Conservation (phyloP, 2,888 invertebrate genomes). For the Stenchaetothrips biformis region DNA sequence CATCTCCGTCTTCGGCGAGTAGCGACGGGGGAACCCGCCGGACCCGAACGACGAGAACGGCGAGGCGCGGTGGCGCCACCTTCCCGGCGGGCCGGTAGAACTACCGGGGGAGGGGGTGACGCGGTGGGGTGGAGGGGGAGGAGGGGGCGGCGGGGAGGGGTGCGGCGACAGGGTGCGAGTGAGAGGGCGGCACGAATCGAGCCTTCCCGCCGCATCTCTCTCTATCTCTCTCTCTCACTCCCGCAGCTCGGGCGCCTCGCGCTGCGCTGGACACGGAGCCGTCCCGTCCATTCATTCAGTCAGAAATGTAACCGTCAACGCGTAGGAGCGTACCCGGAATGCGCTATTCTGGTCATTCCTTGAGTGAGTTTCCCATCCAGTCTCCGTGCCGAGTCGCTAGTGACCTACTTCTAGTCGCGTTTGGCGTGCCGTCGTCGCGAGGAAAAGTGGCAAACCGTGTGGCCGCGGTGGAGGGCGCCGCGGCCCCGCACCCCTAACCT, state of each 20-base stretch:
- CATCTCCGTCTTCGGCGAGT: too few species aligned
- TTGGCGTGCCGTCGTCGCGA: background rate
- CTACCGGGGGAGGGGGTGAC: background rate
- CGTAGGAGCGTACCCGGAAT: slow-evolving; percentile 22
- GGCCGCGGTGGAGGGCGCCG: background rate
- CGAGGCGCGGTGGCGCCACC: slow-evolving; percentile 7
- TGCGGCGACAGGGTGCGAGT: background rate
- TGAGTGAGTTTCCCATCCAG: background rate
- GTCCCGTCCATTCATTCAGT: slow-evolving; percentile 17
- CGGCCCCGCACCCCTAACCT: background rate
- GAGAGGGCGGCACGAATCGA: slow-evolving; percentile 13
- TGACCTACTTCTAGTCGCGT: background rate
- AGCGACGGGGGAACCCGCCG: too few species aligned
- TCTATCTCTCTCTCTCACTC: background rate
- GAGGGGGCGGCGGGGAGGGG: background rate
- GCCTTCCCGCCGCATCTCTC: background rate
- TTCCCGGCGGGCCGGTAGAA: slow-evolving; percentile 21
- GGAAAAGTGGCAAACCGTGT: background rate
- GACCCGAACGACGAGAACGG: background rate
- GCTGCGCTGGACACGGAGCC: slow-evolving; percentile 12
- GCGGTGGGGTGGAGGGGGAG: background rate
- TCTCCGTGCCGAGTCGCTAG: background rate
- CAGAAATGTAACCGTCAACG: slow-evolving; percentile 24
- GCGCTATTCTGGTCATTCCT: slow-evolving; percentile 24
- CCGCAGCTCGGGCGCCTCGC: background rate